Conservation (phyloP, 2,888 invertebrate genomes). For the Ligdia adustata region DNA sequence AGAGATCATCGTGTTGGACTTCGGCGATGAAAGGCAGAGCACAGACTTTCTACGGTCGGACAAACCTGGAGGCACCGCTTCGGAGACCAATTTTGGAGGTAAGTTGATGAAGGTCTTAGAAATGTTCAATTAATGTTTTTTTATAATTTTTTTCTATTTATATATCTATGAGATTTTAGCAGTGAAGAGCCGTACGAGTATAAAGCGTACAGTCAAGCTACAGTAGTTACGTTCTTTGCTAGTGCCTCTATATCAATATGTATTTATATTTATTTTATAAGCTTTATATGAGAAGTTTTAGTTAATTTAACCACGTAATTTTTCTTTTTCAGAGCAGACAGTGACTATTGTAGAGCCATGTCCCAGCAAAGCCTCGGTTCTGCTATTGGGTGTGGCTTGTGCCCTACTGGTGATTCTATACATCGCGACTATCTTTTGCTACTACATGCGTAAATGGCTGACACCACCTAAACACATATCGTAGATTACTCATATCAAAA, state of each 20-base stretch:
- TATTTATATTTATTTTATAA: too few relatives aligned
- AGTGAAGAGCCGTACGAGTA: too few relatives aligned
- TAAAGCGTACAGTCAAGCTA: too few relatives aligned
- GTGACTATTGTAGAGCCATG: slow-evolving; percentile 96
- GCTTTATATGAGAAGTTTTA: too few relatives aligned
- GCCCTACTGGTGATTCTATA: slow-evolving; percentile 94
- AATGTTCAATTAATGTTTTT: too few relatives aligned
- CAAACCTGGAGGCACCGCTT: slow-evolving; percentile 85
- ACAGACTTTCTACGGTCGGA: slow-evolving; percentile 91
- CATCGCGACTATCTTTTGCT: slow-evolving; percentile 95
- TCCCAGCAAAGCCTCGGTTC: slow-evolving; percentile 95
- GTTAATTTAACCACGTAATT: not conserved
- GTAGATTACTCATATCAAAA: slow-evolving; percentile 42
- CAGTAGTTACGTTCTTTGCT: too few relatives aligned
- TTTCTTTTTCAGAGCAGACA: slow-evolving; percentile 89
- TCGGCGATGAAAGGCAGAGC: slow-evolving; percentile 93
- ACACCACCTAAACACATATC: slow-evolving; percentile 92
- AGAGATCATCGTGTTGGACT: slow-evolving; percentile 96
- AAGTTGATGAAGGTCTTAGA: too few relatives aligned
- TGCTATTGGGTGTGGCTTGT: slow-evolving; percentile 95
- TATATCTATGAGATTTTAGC: too few relatives aligned
- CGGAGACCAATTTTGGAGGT: slow-evolving; percentile 90
- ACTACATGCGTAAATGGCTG: slow-evolving; percentile 97
- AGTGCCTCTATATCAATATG: too few relatives aligned
- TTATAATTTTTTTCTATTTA: too few relatives aligned